phyloP scores from a whole-genome alignment of 2,797 vertebrate genomes.

The Sebastes steindachneri region DNA sequence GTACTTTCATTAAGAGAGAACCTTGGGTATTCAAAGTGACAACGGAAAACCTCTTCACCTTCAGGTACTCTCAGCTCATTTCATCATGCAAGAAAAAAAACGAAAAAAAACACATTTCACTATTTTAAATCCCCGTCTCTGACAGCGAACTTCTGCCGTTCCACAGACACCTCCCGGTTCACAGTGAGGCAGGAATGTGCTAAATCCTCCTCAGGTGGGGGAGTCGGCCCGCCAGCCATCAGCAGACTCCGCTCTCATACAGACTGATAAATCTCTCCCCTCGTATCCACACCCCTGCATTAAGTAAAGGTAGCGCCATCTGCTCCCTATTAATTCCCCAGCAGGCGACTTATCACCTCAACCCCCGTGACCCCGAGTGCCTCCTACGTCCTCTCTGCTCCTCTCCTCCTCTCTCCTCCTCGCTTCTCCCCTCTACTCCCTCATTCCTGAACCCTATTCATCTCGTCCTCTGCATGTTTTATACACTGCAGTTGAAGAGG shows the following conservation, averaged over 20 bases:
- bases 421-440: slow-evolving; percentile 60
- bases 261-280: slow-evolving; percentile 77
- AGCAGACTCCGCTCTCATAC: slow-evolving; percentile 55
- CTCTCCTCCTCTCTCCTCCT: slow-evolving; percentile 44
- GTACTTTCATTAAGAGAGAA: not conserved
- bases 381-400: slow-evolving; percentile 72
- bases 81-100: slow-evolving; percentile 16
- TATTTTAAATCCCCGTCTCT: slow-evolving; percentile 49
- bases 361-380: slow-evolving; percentile 70
- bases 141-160: slow-evolving; percentile 53
- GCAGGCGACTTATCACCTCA: slow-evolving; percentile 83
- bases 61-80: slow-evolving; percentile 14
- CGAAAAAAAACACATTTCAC: slow-evolving; percentile 9
- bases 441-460: slow-evolving; percentile 71
- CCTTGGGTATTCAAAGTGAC: slow-evolving; percentile 8
- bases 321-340: slow-evolving; percentile 83
- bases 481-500: slow-evolving; percentile 68
- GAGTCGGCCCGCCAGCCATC: slow-evolving; percentile 58
- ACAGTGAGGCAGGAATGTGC: slow-evolving; percentile 72
- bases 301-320: slow-evolving; percentile 83
- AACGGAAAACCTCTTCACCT: slow-evolving; percentile 32
- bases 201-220: slow-evolving; percentile 78
- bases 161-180: slow-evolving; percentile 63
- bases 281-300: slow-evolving; percentile 73
- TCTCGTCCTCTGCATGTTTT: slow-evolving; percentile 67